A percentile compares a stretch with the other conserved stretches of the same genome.
phyloP scores from a whole-genome alignment of 2,113 vertebrate genomes.

The Leptocoma aspasia region DNA sequence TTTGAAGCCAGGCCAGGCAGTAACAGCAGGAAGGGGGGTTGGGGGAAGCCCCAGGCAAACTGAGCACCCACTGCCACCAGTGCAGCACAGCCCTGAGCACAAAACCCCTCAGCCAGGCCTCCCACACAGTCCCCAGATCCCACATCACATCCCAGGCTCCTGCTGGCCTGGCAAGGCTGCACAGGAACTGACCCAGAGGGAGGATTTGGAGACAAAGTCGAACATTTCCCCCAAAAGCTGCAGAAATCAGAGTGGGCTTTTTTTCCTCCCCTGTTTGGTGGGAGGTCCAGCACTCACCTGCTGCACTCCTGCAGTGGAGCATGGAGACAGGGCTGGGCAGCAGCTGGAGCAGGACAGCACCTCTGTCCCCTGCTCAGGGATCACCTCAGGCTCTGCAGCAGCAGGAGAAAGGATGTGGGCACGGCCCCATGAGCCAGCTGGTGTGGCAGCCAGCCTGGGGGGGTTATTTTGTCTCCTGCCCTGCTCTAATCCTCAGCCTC shows the following conservation, averaged over 20 bases:
- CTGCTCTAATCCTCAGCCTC: neutral
- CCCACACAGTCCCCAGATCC: neutral
- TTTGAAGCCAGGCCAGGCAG: neutral
- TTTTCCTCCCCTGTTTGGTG: rapidly evolving
- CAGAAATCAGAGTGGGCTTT: neutral
- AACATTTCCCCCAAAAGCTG: neutral
- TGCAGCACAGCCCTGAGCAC: neutral
- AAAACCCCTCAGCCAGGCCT: neutral
- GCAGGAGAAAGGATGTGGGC: neutral
- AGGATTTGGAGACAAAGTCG: rapidly evolving
- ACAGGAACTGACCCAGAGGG: neutral
- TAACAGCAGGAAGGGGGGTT: neutral
- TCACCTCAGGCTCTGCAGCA: neutral
- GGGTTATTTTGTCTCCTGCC: neutral
- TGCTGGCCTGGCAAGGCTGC: neutral
- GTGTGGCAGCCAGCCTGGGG: neutral
- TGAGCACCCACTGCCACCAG: neutral
- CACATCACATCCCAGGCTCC: neutral
- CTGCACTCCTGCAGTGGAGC: neutral
- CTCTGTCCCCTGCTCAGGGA: neutral
- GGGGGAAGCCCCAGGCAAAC: neutral
- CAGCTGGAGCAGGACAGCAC: neutral
- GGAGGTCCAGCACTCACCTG: neutral
- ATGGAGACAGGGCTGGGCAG: neutral
- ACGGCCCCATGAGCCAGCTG: neutral